A percentile compares a stretch with the other conserved stretches of the same genome.
phyloP scores from a whole-genome alignment of 2,797 vertebrate species.

The Poecile montanus region DNA sequence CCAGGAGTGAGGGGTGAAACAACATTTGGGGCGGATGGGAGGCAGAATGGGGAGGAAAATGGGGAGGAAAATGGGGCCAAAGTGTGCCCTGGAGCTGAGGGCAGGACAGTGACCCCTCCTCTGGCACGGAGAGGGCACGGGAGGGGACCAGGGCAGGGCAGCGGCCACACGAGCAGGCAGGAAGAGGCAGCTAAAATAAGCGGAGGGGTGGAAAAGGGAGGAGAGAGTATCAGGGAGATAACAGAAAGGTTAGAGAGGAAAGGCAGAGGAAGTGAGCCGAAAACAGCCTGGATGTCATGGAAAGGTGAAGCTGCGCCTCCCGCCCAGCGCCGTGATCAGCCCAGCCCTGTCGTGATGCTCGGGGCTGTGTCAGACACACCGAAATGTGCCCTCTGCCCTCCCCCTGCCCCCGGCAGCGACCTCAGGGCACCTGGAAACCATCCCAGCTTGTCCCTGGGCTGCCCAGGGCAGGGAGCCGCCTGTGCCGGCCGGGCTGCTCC shows the following conservation, averaged over 20 bases:
- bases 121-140: not conserved
- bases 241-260: slow-evolving; percentile 51
- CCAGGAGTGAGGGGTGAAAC: fast-evolving
- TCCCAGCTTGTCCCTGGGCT: not conserved
- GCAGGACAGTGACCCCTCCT: not conserved
- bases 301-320: slow-evolving; percentile 46
- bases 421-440: not conserved
- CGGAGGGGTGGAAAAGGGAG: slow-evolving; percentile 63
- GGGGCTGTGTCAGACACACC: not conserved
- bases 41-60: not conserved
- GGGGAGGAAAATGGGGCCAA: not conserved
- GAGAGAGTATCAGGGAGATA: slow-evolving; percentile 47
- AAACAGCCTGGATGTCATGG: slow-evolving; percentile 28
- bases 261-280: slow-evolving; percentile 29
- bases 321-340: not conserved
- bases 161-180: not conserved
- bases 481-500: not conserved
- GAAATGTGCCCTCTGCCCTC: not conserved
- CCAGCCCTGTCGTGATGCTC: not conserved
- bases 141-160: not conserved
- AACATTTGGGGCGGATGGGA: not conserved
- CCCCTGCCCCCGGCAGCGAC: not conserved
- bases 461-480: not conserved
- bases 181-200: slow-evolving; percentile 67
- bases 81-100: not conserved